Percentiles rank a stretch among this genome's conserved stretches.
phyloP scores from a whole-genome alignment of 2,113 vertebrate species.

The Monarcha castaneiventris region DNA sequence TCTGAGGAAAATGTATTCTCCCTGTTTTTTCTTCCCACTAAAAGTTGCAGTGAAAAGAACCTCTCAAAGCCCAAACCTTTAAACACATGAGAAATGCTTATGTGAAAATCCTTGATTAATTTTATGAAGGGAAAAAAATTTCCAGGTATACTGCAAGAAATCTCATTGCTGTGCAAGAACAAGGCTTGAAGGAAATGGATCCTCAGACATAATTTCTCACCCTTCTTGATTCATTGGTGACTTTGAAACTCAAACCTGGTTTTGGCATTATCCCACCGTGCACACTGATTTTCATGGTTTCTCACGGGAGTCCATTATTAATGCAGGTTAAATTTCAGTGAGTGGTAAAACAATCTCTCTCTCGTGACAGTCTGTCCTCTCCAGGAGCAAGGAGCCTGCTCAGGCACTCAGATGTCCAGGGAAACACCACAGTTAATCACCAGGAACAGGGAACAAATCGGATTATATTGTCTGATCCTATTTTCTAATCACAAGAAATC shows the following conservation, averaged over 20 bases:
- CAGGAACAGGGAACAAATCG: not conserved
- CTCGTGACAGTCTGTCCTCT: not conserved
- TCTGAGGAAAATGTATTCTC: not conserved
- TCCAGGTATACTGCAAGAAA: not conserved
- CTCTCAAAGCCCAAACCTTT: not conserved
- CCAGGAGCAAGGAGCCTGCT: not conserved
- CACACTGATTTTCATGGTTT: not conserved
- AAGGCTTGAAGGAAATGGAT: not conserved
- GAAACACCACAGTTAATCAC: not conserved
- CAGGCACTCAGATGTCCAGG: not conserved
- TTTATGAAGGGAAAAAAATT: not conserved
- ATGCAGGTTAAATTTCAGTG: constrained; percentile 1
- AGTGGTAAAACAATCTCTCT: not conserved
- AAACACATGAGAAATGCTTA: not conserved
- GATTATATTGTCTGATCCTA: not conserved
- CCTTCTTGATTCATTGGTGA: not conserved
- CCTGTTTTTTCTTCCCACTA: not conserved
- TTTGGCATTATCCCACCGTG: not conserved
- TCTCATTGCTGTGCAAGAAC: not conserved
- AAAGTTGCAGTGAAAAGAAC: not conserved
- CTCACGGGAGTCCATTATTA: not conserved
- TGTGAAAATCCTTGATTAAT: not conserved
- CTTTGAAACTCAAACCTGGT: not conserved
- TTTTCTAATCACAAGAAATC: not conserved
- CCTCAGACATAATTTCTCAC: not conserved